phyloP scores from a whole-genome alignment of 2,797 vertebrate genomes.

The Amblyraja radiata region DNA sequence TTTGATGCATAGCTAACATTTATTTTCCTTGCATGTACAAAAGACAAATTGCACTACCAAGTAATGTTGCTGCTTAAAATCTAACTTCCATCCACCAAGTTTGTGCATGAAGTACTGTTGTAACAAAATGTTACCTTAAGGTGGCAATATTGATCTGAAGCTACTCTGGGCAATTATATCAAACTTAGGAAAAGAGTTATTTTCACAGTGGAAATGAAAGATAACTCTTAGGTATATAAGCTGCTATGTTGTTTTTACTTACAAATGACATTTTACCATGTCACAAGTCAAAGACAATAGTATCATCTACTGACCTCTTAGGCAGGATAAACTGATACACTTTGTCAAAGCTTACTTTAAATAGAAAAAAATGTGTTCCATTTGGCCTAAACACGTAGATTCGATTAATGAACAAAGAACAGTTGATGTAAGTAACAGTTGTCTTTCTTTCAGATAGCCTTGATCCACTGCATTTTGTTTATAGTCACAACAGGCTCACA shows the following conservation, averaged over 20 bases:
- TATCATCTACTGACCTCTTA: neutral
- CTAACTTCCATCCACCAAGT: neutral
- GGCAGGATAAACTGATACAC: neutral
- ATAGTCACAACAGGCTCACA: too few species aligned
- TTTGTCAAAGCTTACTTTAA: neutral
- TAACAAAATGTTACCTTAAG: constrained; percentile 32
- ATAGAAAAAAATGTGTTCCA: neutral
- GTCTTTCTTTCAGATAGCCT: neutral
- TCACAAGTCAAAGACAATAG: neutral
- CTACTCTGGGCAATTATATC: neutral
- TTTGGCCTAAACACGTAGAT: neutral
- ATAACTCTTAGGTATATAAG: neutral
- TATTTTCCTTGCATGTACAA: neutral
- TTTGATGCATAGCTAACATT: neutral
- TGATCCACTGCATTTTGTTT: too few species aligned
- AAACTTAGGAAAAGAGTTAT: neutral
- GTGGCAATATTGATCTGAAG: constrained; percentile 37
- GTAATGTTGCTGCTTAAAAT: neutral
- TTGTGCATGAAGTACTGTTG: neutral
- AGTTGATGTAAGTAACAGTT: neutral
- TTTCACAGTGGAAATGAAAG: neutral
- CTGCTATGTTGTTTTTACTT: neutral
- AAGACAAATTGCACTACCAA: neutral
- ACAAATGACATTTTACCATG: neutral
- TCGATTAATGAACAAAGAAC: neutral